Evolutionary conservation across 2,888 invertebrate genomes (phyloP).

Genomic region (Fragum fragum): DNA sequence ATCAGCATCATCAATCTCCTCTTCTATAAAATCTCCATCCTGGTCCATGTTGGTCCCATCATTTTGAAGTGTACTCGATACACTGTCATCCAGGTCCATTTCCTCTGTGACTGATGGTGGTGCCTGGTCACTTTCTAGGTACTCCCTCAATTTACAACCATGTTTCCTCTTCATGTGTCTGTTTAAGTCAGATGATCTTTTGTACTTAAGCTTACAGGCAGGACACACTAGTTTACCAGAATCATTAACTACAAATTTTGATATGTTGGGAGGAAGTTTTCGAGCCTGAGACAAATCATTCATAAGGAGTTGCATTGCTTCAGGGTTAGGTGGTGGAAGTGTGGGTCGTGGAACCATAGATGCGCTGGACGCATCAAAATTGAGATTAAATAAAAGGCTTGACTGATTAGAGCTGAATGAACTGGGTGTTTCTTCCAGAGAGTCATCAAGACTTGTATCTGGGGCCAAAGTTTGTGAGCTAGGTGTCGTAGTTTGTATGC

Average conservation of each 20-base stretch:
- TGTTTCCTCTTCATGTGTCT: conserved; percentile 85
- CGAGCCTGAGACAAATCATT: conserved; percentile 46
- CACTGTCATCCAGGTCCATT: not conserved
- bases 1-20: conserved; percentile 33
- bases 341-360: conserved; percentile 57
- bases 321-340: conserved; percentile 42
- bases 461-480: not conserved
- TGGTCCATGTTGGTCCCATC: conserved; percentile 20
- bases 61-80: not conserved
- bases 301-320: conserved; percentile 29
- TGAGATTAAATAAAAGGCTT: not conserved
- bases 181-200: conserved; percentile 83
- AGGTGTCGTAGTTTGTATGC: conserved; percentile 42
- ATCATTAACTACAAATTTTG: conserved; percentile 56
- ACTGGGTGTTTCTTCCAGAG: not conserved
- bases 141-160: conserved; percentile 76
- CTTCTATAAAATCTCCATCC: conserved; percentile 40
- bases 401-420: not conserved
- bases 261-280: conserved; percentile 59
- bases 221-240: conserved; percentile 70
- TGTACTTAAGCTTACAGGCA: conserved; percentile 78
- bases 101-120: not conserved
- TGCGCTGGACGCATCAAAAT: conserved; percentile 44
- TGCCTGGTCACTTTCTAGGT: conserved; percentile 51
- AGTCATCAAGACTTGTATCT: not conserved